Evolutionary conservation across 2,797 vertebrate genomes (phyloP), one percentile per base, ranked within the genome.

Genomic region (Lateolabrax maculatus): DNA sequence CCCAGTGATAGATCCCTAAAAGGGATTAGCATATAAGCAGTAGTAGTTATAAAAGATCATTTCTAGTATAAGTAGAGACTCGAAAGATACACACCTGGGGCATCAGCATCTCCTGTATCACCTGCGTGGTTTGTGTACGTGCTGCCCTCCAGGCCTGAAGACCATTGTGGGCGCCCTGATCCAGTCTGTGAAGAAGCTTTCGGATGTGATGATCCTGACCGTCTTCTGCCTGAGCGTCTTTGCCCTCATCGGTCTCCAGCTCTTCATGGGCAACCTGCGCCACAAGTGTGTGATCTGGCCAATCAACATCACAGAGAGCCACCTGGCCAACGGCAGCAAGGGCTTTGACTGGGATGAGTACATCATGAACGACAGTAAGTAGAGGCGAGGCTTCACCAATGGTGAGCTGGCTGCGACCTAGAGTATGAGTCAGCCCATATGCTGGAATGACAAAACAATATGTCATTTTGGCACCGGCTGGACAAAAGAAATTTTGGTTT

Each of bases 141-240:
- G 46, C 64, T 83, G 55, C 76, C 66, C 81, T 65, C 70, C 93
- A 99, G 98, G 98, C 90, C 89, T 99, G 95, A 99, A 99, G 96
- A 99, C 98, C 91, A 99, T 99, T 10, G 98, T 99, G 79, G 98
- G 98, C 1, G 98, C 98, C 92, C 96, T 99, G n/a, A 99, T 99
- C 90, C 98, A 99, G 95, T 99, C 98, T 1, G 98, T 99, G 95
- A 99, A 99, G 97, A 99, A 99, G 94, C 96, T 99, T 87, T 99
- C 98, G 0, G 98, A 99, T n/a, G 98, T 99, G 91, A 99, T 99
- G 98, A 99, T 99, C 95, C 93, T 99, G 92, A 99, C 98, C 0
- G 98, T 99, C 70, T 99, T 99, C 95, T 99, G 98, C 85, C 95
- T 99, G 94, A 99, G 98, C 60, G 98, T 99, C 83, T 99, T 99